Percentiles rank a stretch among this genome's conserved stretches.
These are phyloP conservation scores for Vanacampus margaritifer DNA, from an alignment of 2,113 vertebrate species.

Conservation along the genomic window DNA sequence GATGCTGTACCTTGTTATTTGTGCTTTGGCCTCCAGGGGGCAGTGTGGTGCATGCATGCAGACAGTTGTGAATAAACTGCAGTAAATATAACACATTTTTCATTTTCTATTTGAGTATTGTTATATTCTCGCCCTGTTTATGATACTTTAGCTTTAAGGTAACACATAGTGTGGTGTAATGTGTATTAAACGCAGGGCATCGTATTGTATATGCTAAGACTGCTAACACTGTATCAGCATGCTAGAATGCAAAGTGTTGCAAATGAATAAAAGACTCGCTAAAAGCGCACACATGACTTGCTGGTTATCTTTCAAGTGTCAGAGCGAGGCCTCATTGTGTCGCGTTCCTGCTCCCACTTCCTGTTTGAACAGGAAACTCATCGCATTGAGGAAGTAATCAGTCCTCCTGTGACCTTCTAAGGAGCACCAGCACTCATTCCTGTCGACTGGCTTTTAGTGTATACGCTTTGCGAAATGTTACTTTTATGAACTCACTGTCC, in stretches of 20 bases:
- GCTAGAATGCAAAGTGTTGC: not conserved
- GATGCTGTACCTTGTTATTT: too few relatives aligned
- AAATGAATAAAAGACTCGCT: not conserved
- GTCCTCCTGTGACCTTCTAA: not conserved
- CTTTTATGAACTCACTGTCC: not conserved
- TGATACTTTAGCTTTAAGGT: too few relatives aligned
- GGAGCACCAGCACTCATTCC: not conserved
- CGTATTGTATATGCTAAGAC: not conserved
- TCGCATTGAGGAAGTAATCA: conserved; percentile 6
- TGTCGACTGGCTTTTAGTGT: not conserved
- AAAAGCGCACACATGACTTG: not conserved
- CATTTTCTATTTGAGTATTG: too few relatives aligned
- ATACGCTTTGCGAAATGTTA: not conserved
- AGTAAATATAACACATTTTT: too few relatives aligned
- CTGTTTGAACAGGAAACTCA: conserved; percentile 1
- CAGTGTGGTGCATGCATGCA: too few relatives aligned
- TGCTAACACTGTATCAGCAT: not conserved
- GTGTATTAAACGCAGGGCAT: not conserved
- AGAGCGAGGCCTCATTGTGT: conserved; percentile 1
- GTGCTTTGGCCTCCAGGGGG: too few relatives aligned
- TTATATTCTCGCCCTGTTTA: too few relatives aligned
- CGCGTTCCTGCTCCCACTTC: not conserved
- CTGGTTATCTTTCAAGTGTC: not conserved
- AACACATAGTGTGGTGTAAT: too few relatives aligned
- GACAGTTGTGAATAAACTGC: too few relatives aligned